Evolutionary conservation across 2,113 vertebrate genomes (phyloP), one percentile per base, ranked within the genome.

Genomic region (Phrynosoma blainvillii): DNA sequence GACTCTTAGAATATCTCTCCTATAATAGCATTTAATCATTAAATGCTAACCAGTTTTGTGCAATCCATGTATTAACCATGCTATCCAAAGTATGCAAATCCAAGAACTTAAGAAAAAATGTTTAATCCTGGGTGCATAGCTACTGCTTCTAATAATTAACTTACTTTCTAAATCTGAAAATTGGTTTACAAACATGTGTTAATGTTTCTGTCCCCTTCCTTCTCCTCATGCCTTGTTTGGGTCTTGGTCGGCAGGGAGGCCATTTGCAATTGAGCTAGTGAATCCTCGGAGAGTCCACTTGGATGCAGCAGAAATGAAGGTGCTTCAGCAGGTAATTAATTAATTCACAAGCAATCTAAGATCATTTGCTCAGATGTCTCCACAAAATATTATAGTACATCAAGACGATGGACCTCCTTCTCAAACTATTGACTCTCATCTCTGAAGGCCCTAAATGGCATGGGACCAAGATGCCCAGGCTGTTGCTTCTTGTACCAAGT

Each of bases 221-320:
- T n/a, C 36, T n/a, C 11, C 52, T 40, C 16, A 1, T 21, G 7
- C 47, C 18, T 8, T 32, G 42, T 11, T 66, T 21, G 42, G 4
- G 14, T n/a, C 3, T 14, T 18, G 25, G 0, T 88, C 94, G 93
- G 93, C 97, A 99, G 99, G 99, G 96, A 98, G 99, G 86, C 99
- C 99, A n/a, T 99, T 99, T 93, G 98, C 98, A 0, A 93, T 99
- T 89, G 99, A 99, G 96, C 96, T 99, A 92, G 96, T 99, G 94
- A 99, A 99, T 94, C 99, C 99, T 92, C 99, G 95, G 93, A 97
- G 96, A 94, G 90, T 97, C 82, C 95, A 32, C 84, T 93, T 98
- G 82, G 97, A 89, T 90, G 91, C 91, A 1, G 93, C 92, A 75
- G 96, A 99, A 92, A 98, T 99, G 92, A 98, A 95, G 91, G 96